Evolutionary conservation across 2,797 vertebrate genomes (phyloP).

Genomic region (Sphaeramia orbicularis): DNA sequence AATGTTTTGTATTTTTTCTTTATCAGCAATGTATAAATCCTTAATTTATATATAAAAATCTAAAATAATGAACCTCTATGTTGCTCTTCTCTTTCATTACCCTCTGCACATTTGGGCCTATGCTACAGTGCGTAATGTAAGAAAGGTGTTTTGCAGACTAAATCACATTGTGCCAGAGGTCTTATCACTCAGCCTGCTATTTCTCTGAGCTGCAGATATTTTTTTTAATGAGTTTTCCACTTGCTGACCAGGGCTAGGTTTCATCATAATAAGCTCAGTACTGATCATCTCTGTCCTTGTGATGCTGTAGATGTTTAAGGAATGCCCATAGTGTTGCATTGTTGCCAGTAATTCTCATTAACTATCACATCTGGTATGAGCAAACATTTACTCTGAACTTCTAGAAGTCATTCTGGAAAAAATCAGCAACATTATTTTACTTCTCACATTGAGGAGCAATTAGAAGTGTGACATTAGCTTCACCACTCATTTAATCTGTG

Average conservation of each 20-base stretch:
- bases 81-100: slow-evolving; percentile 44
- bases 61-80: slow-evolving; percentile 62
- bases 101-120: not conserved
- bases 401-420: slow-evolving; percentile 7
- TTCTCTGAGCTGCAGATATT: slow-evolving; percentile 11
- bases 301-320: slow-evolving; percentile 25
- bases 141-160: not conserved
- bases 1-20: slow-evolving; percentile 92
- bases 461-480: slow-evolving; percentile 9
- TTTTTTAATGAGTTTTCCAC: slow-evolving; percentile 47
- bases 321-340: slow-evolving; percentile 3
- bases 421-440: slow-evolving; percentile 12
- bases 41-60: slow-evolving; percentile 85
- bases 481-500: not conserved
- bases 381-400: slow-evolving; percentile 22
- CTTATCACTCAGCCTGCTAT: slow-evolving; percentile 13
- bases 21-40: slow-evolving; percentile 83
- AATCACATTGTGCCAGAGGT: not conserved
- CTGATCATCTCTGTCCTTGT: slow-evolving; percentile 23
- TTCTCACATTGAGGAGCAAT: not conserved
- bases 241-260: slow-evolving; percentile 30
- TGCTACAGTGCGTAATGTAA: not conserved
- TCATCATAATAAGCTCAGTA: slow-evolving; percentile 23
- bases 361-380: slow-evolving; percentile 12
- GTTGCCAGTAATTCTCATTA: slow-evolving; percentile 11